These are phyloP conservation scores for Drosophila ambigua DNA, from an alignment of 1,140 invertebrate genomes.

Conservation along the genomic window DNA sequence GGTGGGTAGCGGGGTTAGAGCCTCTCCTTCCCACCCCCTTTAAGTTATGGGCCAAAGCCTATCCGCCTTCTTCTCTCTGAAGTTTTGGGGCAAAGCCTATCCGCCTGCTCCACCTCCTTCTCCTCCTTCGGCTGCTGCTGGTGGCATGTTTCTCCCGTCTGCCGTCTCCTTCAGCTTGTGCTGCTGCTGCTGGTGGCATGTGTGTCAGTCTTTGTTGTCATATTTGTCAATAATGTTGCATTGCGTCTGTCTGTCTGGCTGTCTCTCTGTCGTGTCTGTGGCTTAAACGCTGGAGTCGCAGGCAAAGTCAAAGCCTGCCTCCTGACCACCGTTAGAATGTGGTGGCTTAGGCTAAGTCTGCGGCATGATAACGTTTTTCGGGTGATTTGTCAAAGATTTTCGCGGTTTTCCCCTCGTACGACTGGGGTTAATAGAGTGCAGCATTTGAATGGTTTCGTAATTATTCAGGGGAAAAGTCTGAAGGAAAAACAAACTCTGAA, in stretches of 20 bases:
- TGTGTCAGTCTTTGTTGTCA: slow-evolving; percentile 62
- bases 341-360: slow-evolving; percentile 26
- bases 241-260: slow-evolving; percentile 24
- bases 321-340: slow-evolving; percentile 46
- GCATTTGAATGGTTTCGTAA: slow-evolving; percentile 34
- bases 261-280: no score
- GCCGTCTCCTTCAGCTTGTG: neutral
- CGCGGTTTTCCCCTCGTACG: slow-evolving; percentile 4
- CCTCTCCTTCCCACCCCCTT: no score
- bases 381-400: slow-evolving; percentile 44
- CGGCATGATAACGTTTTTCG: no score
- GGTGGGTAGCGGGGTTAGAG: no score
- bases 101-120: neutral
- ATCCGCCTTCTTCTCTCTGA: no score
- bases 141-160: neutral
- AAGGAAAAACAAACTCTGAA: neutral
- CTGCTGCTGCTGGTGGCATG: slow-evolving; percentile 22
- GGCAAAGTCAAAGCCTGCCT: no score
- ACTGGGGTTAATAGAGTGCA: slow-evolving; percentile 42
- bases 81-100: no score
- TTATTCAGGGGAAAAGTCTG: slow-evolving; percentile 18
- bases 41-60: no score
- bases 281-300: no score
- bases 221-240: slow-evolving; percentile 59
- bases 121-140: slow-evolving; percentile 1